Evolutionary conservation across 2,113 vertebrate genomes (phyloP).

Genomic region (Engystomops pustulosus): DNA sequence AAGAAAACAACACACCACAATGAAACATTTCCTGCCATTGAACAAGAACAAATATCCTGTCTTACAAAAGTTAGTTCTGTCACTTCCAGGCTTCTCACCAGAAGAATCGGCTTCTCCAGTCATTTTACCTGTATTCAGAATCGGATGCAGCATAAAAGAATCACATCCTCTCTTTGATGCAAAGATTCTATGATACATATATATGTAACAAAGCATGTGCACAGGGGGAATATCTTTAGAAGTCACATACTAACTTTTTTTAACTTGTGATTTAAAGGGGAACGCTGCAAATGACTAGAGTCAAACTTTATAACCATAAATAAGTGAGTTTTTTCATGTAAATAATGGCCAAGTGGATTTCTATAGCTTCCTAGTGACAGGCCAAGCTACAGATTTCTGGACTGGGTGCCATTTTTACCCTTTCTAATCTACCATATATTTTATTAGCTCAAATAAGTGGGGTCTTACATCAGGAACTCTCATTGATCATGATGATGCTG

Average conservation of each 20-base stretch:
- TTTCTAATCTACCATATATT: too few relatives aligned
- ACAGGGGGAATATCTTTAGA: slow-evolving; percentile 5
- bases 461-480: too few relatives aligned
- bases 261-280: not conserved
- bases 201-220: slow-evolving; percentile 4
- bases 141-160: slow-evolving; percentile 17
- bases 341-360: not conserved
- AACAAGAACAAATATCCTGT: slow-evolving; percentile 35
- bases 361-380: not conserved
- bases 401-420: too few relatives aligned
- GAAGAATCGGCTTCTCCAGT: not conserved
- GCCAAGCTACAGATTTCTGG: too few relatives aligned
- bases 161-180: slow-evolving; percentile 46
- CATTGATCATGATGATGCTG: too few relatives aligned
- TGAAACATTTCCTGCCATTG: slow-evolving; percentile 48
- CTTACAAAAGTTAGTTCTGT: not conserved
- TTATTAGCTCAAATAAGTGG: too few relatives aligned
- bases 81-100: not conserved
- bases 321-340: not conserved
- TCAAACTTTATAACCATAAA: not conserved
- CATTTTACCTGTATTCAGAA: slow-evolving; percentile 28
- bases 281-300: not conserved
- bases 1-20: slow-evolving; percentile 9
- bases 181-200: not conserved
- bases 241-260: not conserved